A percentile compares a stretch with the other conserved stretches of the same genome.
Conservation (phyloP, 2,888 invertebrate genomes). For the Pristionchus mayeri region DNA sequence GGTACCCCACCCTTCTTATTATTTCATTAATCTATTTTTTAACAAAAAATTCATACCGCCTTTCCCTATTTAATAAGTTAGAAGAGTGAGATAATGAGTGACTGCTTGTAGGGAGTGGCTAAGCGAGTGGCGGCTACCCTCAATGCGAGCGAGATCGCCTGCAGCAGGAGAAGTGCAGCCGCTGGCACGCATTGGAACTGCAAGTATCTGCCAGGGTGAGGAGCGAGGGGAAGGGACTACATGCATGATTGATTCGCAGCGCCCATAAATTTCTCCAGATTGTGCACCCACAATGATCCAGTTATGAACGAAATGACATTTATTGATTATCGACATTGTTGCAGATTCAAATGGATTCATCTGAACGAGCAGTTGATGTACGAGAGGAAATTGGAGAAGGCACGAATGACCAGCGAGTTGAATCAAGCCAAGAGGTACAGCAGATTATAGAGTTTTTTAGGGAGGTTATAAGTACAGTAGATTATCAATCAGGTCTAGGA, state of each 20-base stretch:
- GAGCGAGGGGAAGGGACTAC: neutral
- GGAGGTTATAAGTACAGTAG: too few species aligned
- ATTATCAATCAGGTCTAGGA: too few species aligned
- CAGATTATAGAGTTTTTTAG: neutral
- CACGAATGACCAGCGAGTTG: conserved; percentile 85
- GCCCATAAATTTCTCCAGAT: too few species aligned
- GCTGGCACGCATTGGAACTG: conserved; percentile 95
- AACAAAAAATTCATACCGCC: too few species aligned
- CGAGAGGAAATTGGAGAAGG: conserved; percentile 86
- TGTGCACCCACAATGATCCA: too few species aligned
- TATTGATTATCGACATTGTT: conserved; percentile 51
- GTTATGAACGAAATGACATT: neutral
- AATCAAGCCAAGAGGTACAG: conserved; percentile 85
- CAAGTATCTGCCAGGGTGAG: conserved; percentile 88
- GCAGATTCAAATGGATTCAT: conserved; percentile 94
- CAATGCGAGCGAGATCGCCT: conserved; percentile 89
- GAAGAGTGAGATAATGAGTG: too few species aligned
- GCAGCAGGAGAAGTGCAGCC: conserved; percentile 88
- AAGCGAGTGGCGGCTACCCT: conserved; percentile 83
- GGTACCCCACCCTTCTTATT: neutral
- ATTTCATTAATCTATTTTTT: too few species aligned
- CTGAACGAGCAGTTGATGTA: conserved; percentile 92
- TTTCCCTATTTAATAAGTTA: too few species aligned
- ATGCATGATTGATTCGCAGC: neutral
- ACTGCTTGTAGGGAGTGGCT: conserved; percentile 56